A percentile compares a stretch with the other conserved stretches of the same genome.
Evolutionary conservation across 2,113 vertebrate species (phyloP).

Genomic region (Paralichthys olivaceus): DNA sequence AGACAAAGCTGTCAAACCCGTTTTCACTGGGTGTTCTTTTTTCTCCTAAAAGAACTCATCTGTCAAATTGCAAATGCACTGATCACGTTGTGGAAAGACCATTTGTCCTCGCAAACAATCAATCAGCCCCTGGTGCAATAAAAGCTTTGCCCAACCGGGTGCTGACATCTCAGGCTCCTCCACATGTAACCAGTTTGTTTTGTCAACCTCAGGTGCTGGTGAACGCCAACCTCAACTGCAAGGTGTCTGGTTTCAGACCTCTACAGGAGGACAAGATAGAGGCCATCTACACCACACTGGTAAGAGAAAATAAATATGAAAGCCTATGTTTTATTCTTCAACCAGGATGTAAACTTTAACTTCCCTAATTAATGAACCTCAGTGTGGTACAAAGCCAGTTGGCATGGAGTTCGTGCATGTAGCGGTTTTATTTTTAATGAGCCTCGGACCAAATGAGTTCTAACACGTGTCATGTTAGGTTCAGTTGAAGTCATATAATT

Average conservation of each 20-base stretch:
- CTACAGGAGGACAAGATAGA: slow-evolving; percentile 93
- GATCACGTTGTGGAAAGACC: not conserved
- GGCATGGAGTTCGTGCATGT: not conserved
- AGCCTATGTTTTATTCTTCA: too few species aligned
- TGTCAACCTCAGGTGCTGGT: slow-evolving; percentile 84
- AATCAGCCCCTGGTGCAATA: not conserved
- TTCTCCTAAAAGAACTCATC: not conserved
- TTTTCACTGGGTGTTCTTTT: slow-evolving; percentile 6
- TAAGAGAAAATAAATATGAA: slow-evolving; percentile 68
- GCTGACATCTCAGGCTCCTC: too few species aligned
- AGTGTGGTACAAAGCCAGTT: not conserved
- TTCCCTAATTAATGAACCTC: slow-evolving; percentile 16
- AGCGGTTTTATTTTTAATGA: slow-evolving; percentile 30
- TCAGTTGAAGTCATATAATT: slow-evolving; percentile 34
- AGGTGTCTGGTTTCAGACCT: slow-evolving; percentile 92
- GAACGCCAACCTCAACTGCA: slow-evolving; percentile 89
- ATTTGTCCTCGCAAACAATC: slow-evolving; percentile 44
- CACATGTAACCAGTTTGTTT: not conserved
- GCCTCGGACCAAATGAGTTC: not conserved
- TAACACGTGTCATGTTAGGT: slow-evolving; percentile 1
- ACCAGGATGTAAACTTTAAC: not conserved
- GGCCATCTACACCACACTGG: slow-evolving; percentile 93
- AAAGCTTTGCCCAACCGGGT: too few species aligned
- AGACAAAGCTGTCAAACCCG: slow-evolving; percentile 23
- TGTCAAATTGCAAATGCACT: not conserved